Evolutionary conservation across 2,113 vertebrate genomes (phyloP).

Genomic region (Corydoras maculifer): DNA sequence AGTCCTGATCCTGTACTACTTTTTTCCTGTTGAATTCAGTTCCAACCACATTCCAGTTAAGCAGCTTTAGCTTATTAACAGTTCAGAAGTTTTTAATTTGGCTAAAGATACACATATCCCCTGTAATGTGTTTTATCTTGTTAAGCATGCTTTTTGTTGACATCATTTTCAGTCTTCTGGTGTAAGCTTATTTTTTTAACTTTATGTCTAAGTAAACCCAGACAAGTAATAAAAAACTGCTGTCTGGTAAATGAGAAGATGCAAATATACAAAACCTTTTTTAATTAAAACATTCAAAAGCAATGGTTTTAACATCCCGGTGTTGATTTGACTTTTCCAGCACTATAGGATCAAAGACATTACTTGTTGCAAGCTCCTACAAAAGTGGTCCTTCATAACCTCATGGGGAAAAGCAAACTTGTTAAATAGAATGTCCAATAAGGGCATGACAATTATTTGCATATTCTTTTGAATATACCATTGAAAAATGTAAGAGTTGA

Average conservation of each 20-base stretch:
- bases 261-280: constrained; percentile 51
- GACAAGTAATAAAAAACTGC: too few species aligned
- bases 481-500: constrained; percentile 41
- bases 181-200: too few species aligned
- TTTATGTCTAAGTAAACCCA: too few species aligned
- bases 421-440: constrained; percentile 59
- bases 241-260: constrained; percentile 38
- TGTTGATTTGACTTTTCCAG: constrained; percentile 39
- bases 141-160: too few species aligned
- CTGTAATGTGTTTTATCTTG: too few species aligned
- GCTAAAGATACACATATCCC: too few species aligned
- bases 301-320: constrained; percentile 36
- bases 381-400: constrained; percentile 46
- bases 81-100: too few species aligned
- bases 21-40: too few species aligned
- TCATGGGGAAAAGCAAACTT: constrained; percentile 46
- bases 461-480: constrained; percentile 63
- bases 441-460: constrained; percentile 61
- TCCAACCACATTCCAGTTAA: too few species aligned
- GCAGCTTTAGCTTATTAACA: too few species aligned
- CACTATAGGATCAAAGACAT: constrained; percentile 52
- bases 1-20: too few species aligned
- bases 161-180: too few species aligned
- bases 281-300: constrained; percentile 51
- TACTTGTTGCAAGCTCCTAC: constrained; percentile 44